Evolutionary conservation across 2,113 vertebrate genomes (phyloP).

Genomic region (Scomber colias): DNA sequence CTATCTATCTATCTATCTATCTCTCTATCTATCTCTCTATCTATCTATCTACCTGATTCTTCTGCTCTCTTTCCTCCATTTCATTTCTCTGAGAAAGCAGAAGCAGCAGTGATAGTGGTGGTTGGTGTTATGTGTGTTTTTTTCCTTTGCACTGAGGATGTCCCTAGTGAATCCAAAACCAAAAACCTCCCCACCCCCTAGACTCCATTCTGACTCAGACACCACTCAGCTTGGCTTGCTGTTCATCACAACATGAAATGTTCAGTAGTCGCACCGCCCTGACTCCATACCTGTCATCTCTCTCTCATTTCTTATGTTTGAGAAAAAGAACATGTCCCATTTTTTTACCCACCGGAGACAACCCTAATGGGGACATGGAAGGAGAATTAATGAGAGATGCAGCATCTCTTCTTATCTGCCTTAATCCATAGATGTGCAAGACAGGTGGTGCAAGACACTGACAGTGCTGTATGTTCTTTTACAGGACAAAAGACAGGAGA

Average conservation of each 20-base stretch:
- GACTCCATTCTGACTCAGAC: slow-evolving; percentile 11
- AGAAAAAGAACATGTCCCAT: slow-evolving; percentile 32
- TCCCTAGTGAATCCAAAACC: slow-evolving; percentile 45
- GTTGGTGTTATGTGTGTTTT: slow-evolving; percentile 13
- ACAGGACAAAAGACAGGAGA: slow-evolving; percentile 42
- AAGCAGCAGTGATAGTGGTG: slow-evolving; percentile 20
- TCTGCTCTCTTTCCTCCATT: slow-evolving; percentile 5
- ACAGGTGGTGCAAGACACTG: slow-evolving; percentile 30
- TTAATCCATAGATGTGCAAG: slow-evolving; percentile 25
- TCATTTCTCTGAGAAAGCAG: slow-evolving; percentile 32
- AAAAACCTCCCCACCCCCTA: not conserved
- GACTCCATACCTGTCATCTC: slow-evolving; percentile 44
- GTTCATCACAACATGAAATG: slow-evolving; percentile 49
- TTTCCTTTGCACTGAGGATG: slow-evolving; percentile 19
- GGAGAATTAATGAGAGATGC: slow-evolving; percentile 27
- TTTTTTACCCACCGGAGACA: slow-evolving; percentile 21
- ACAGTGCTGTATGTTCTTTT: slow-evolving; percentile 36
- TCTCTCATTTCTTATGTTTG: slow-evolving; percentile 29
- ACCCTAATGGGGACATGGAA: slow-evolving; percentile 18
- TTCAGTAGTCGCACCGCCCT: slow-evolving; percentile 18
- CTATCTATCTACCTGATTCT: too few species aligned
- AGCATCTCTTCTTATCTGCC: slow-evolving; percentile 27
- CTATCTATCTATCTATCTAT: not conserved
- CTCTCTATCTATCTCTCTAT: not conserved
- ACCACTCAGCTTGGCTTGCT: slow-evolving; percentile 30